Percentiles rank a stretch among this genome's conserved stretches.
Conservation (phyloP, 2,888 invertebrate species). For the Athalia rosae region DNA sequence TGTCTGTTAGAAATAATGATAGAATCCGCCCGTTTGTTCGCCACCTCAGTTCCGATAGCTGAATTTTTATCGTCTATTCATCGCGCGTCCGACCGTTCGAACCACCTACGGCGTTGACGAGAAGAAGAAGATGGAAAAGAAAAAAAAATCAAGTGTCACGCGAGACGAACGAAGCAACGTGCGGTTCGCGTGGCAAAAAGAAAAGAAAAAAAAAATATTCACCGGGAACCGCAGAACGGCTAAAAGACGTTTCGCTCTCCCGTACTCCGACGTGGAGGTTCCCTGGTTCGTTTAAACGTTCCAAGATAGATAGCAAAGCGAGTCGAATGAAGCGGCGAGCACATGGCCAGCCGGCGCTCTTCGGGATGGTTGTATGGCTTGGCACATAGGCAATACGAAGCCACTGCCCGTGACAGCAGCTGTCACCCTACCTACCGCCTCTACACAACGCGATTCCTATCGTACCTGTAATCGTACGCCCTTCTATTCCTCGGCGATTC, state of each 20-base stretch:
- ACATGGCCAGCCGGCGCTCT: conserved; percentile 41
- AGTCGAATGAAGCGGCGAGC: conserved; percentile 45
- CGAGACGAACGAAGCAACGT: too few species aligned
- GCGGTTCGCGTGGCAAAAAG: not conserved
- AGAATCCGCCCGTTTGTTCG: too few species aligned
- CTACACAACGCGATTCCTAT: conserved; percentile 37
- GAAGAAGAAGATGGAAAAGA: too few species aligned
- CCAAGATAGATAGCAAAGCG: conserved; percentile 23
- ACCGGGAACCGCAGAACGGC: not conserved
- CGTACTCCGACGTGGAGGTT: too few species aligned
- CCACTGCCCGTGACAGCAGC: conserved; percentile 67
- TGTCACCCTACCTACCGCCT: conserved; percentile 57
- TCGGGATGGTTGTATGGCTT: conserved; percentile 2
- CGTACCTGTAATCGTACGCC: not conserved
- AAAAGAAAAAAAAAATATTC: too few species aligned
- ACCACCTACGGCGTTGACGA: too few species aligned
- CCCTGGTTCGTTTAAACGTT: conserved; percentile 11
- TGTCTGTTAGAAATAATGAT: too few species aligned
- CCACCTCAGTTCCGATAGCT: too few species aligned
- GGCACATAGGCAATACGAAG: conserved; percentile 48
- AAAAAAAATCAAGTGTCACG: too few species aligned
- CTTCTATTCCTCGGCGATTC: not conserved
- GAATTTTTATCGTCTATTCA: too few species aligned
- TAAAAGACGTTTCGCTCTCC: not conserved
- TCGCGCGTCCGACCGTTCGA: too few species aligned